Conservation (phyloP, 2,797 vertebrate genomes). For the Coregonus suidteri region DNA sequence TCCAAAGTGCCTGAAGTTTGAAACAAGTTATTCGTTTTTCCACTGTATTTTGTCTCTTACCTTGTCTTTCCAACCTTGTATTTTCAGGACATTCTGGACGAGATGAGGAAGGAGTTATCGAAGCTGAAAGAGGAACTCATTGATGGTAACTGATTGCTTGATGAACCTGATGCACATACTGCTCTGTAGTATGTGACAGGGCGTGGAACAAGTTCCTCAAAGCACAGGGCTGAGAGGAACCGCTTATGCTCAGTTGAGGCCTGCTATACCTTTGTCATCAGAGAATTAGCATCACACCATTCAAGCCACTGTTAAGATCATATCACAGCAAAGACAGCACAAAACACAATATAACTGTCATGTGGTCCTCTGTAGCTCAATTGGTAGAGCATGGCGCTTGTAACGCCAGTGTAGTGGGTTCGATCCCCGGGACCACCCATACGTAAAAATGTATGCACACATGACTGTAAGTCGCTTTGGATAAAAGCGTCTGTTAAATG, state of each 20-base stretch:
- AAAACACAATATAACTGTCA: neutral
- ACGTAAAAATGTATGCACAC: no score
- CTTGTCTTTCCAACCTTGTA: slow-evolving; percentile 1
- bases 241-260: neutral
- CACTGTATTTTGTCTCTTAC: neutral
- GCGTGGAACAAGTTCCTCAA: neutral
- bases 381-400: no score
- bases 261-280: neutral
- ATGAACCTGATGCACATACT: neutral
- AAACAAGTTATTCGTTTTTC: neutral
- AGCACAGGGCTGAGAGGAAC: neutral
- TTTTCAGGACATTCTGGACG: slow-evolving; percentile 94
- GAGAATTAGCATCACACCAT: neutral
- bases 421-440: no score
- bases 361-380: no score
- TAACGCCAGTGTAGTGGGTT: no score
- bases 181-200: neutral
- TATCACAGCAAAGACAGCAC: neutral
- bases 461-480: no score
- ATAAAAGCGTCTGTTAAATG: no score
- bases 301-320: neutral
- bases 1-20: neutral
- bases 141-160: slow-evolving; percentile 81
- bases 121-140: slow-evolving; percentile 99
- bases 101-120: slow-evolving; percentile 98